Evolutionary conservation across 2,113 vertebrate species (phyloP).

Genomic region (Brachypteracias leptosomus): DNA sequence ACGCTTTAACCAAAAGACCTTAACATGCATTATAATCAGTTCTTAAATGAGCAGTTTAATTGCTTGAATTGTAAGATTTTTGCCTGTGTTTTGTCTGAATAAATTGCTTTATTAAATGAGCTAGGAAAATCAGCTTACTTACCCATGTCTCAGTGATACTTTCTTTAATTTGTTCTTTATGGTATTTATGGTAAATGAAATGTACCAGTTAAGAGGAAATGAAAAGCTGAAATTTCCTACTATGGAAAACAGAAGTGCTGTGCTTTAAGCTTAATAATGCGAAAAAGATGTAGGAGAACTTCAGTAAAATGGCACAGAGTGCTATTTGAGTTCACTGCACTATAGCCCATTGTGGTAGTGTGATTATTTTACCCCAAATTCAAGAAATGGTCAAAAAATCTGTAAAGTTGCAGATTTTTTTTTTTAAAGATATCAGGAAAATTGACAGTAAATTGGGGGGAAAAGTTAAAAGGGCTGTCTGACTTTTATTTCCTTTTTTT

Average conservation of each 20-base stretch:
- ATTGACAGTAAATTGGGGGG: neutral
- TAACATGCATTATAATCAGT: neutral
- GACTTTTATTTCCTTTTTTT: neutral
- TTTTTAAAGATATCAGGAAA: neutral
- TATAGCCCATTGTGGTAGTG: neutral
- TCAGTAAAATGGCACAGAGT: neutral
- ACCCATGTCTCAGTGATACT: neutral
- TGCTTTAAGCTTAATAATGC: neutral
- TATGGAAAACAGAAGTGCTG: neutral
- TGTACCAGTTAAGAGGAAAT: neutral
- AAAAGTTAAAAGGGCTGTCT: neutral
- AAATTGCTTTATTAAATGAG: neutral
- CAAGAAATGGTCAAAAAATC: neutral
- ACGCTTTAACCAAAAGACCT: neutral
- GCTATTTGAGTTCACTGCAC: neutral
- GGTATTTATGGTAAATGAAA: neutral
- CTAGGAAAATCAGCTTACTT: neutral
- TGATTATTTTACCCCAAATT: neutral
- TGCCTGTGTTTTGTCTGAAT: neutral
- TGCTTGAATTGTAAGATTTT: neutral
- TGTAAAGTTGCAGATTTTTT: neutral
- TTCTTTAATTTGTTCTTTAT: neutral
- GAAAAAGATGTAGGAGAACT: neutral
- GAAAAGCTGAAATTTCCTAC: neutral
- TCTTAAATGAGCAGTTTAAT: slow-evolving; percentile 20